Evolutionary conservation across 2,797 vertebrate genomes (phyloP).

Genomic region (Chlorospingus semifuscus): DNA sequence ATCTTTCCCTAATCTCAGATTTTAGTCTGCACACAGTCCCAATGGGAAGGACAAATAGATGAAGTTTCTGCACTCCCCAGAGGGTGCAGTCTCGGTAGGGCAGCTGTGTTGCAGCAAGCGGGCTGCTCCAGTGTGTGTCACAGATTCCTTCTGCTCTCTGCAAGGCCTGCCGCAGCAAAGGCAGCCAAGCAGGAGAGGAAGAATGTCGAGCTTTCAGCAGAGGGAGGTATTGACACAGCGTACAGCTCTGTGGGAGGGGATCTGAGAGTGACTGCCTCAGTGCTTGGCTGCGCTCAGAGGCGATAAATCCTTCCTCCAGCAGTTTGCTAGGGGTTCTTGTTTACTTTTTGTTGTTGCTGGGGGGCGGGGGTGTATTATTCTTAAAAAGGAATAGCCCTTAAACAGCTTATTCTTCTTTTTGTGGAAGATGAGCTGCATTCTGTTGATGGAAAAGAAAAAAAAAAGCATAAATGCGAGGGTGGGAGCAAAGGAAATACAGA

Average conservation of each 20-base stretch:
- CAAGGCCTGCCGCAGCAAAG: neutral
- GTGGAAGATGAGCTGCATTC: neutral
- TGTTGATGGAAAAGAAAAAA: neutral
- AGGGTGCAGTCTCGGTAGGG: neutral
- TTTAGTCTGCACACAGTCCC: neutral
- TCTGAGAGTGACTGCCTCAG: neutral
- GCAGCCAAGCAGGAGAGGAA: neutral
- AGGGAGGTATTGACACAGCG: slow-evolving; percentile 74
- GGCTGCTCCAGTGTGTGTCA: neutral
- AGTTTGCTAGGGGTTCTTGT: neutral
- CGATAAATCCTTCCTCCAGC: neutral
- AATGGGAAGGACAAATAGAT: neutral
- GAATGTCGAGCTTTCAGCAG: slow-evolving; percentile 69
- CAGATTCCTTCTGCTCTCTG: neutral
- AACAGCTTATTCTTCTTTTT: slow-evolving; percentile 5
- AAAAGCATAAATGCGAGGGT: neutral
- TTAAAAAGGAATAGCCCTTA: neutral
- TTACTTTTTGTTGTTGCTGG: neutral
- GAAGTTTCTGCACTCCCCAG: neutral
- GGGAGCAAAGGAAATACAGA: neutral
- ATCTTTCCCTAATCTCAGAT: neutral
- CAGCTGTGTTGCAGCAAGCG: neutral
- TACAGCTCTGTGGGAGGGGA: slow-evolving; percentile 22
- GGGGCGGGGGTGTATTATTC: neutral
- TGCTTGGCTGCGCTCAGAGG: neutral